Conservation (phyloP, 2,888 invertebrate genomes). For the Hermaeophaga mercurialis region DNA sequence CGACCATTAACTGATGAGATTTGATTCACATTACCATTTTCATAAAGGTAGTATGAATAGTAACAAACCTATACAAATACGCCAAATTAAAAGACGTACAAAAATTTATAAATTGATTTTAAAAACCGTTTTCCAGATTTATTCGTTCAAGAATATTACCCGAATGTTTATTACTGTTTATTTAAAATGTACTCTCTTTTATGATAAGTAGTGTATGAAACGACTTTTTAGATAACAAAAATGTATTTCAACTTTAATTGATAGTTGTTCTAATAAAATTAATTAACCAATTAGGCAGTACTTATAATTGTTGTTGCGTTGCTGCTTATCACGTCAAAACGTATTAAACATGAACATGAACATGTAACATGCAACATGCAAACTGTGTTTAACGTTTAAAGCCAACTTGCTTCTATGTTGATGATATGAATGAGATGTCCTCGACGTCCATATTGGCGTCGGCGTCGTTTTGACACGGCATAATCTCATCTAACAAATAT, state of each 20-base stretch:
- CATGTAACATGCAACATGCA: slow-evolving; percentile 17
- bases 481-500: slow-evolving; percentile 24
- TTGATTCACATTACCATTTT: too few species aligned
- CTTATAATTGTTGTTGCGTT: slow-evolving; percentile 9
- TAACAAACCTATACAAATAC: too few species aligned
- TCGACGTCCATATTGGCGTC: slow-evolving; percentile 2
- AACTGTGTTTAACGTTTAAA: slow-evolving; percentile 10
- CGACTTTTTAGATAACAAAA: too few species aligned
- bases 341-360: slow-evolving; percentile 26
- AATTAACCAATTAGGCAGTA: slow-evolving; percentile 12
- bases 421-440: slow-evolving; percentile 20
- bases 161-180: too few species aligned
- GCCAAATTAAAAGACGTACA: too few species aligned
- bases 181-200: too few species aligned
- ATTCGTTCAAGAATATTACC: too few species aligned
- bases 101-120: too few species aligned
- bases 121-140: too few species aligned
- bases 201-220: too few species aligned
- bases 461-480: slow-evolving; percentile 17
- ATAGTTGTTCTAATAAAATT: slow-evolving; percentile 7
- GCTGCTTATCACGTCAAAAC: slow-evolving; percentile 23
- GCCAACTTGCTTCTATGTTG: slow-evolving; percentile 14
- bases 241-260: background rate
- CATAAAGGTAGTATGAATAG: too few species aligned
- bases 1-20: too few species aligned